Evolutionary conservation across 2,113 vertebrate species (phyloP).

Genomic region (Motacilla tschutschensis): DNA sequence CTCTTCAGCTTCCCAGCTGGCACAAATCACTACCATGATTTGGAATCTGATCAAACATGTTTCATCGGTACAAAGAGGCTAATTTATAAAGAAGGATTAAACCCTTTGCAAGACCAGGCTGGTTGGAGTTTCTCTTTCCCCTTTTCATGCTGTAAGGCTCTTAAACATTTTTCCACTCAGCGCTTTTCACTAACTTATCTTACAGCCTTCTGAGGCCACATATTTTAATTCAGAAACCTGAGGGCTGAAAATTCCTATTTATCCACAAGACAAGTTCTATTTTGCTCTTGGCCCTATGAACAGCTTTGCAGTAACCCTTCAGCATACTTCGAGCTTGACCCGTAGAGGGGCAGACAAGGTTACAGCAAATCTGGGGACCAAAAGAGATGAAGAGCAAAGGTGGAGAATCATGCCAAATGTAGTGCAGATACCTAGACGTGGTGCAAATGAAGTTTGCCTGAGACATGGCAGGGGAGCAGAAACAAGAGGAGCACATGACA

Average conservation of each 20-base stretch:
- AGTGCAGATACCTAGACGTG: neutral
- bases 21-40: neutral
- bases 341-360: neutral
- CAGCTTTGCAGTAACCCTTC: neutral
- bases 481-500: fast-evolving
- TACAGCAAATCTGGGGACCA: neutral
- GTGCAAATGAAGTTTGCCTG: neutral
- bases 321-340: neutral
- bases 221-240: neutral
- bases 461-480: neutral
- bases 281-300: neutral
- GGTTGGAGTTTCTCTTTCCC: slow-evolving; percentile 11
- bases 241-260: neutral
- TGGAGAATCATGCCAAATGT: neutral
- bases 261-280: neutral
- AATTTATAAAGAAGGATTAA: slow-evolving; percentile 42
- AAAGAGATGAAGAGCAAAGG: neutral
- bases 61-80: slow-evolving; percentile 32
- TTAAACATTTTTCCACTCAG: neutral
- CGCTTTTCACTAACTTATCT: neutral
- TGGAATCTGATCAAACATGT: slow-evolving; percentile 42
- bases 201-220: neutral
- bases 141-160: neutral
- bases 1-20: slow-evolving; percentile 30
- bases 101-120: slow-evolving; percentile 25